Percentiles rank a stretch among this genome's conserved stretches.
Evolutionary conservation across 2,888 invertebrate species (phyloP).

Genomic region (Sphaeridia pumilis): DNA sequence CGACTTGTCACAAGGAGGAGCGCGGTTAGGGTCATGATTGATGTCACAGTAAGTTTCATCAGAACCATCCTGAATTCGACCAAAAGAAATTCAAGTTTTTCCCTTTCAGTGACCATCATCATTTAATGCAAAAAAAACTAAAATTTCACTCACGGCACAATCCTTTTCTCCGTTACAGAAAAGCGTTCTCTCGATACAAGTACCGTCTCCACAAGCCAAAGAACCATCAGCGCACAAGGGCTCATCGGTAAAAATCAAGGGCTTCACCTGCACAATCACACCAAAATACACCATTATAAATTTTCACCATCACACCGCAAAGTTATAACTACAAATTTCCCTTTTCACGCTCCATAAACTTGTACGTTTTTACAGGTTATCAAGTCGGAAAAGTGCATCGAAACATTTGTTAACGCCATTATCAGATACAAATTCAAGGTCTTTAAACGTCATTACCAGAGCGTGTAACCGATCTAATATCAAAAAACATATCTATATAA

Average conservation of each 20-base stretch:
- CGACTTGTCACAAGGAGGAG: constrained; percentile 73
- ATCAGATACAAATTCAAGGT: background rate
- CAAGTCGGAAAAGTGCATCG: background rate
- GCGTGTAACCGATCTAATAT: background rate
- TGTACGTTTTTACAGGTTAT: too few species aligned
- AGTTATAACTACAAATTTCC: too few species aligned
- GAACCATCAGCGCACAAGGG: constrained; percentile 72
- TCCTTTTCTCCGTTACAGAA: constrained; percentile 90
- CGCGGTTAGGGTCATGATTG: constrained; percentile 80
- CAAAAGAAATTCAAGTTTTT: background rate
- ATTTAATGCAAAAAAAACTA: too few species aligned
- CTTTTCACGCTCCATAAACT: too few species aligned
- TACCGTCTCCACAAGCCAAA: constrained; percentile 74
- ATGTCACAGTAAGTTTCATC: constrained; percentile 35
- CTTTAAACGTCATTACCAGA: background rate
- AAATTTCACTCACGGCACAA: constrained; percentile 43
- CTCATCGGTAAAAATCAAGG: constrained; percentile 75
- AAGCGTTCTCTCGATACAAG: constrained; percentile 74
- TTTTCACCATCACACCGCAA: too few species aligned
- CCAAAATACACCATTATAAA: too few species aligned
- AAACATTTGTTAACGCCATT: background rate
- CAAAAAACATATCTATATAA: too few species aligned
- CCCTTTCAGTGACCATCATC: background rate
- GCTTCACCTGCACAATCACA: constrained; percentile 59
- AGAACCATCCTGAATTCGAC: constrained; percentile 24